A percentile compares a stretch with the other conserved stretches of the same genome.
phyloP scores from a whole-genome alignment of 2,113 vertebrate genomes.

The Petrocephalus zakoni region DNA sequence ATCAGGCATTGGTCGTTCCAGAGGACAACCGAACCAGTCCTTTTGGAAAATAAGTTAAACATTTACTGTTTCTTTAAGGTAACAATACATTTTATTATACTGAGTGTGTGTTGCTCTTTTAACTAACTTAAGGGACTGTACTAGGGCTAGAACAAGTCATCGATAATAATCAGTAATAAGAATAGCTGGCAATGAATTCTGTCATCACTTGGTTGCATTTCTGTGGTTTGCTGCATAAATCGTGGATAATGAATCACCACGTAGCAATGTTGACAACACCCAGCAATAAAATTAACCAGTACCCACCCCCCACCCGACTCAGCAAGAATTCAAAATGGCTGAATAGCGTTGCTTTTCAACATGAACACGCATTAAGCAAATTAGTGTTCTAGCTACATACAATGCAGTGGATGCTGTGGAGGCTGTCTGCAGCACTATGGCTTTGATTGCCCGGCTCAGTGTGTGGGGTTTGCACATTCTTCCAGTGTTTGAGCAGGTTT shows the following conservation, averaged over 20 bases:
- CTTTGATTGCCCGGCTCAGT: no score
- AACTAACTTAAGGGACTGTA: neutral
- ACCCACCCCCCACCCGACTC: neutral
- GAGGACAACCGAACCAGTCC: neutral
- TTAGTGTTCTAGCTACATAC: neutral
- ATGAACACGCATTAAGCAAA: neutral
- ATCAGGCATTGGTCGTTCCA: neutral
- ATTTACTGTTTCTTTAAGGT: neutral
- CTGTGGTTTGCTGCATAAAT: neutral
- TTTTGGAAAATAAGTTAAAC: neutral
- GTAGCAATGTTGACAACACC: neutral
- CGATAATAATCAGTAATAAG: neutral
- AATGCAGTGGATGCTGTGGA: neutral
- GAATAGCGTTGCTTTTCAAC: neutral
- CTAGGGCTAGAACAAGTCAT: neutral
- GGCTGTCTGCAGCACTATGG: no score
- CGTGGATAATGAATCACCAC: neutral
- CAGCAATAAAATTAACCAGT: no score
- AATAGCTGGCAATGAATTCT: neutral
- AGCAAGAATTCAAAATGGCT: neutral
- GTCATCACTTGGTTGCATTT: neutral
- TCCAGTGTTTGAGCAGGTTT: no score
- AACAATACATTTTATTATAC: neutral
- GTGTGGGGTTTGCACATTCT: no score
- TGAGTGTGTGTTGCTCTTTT: neutral